Evolutionary conservation across 2,113 vertebrate genomes (phyloP).

Genomic region (Bagarius yarrelli): DNA sequence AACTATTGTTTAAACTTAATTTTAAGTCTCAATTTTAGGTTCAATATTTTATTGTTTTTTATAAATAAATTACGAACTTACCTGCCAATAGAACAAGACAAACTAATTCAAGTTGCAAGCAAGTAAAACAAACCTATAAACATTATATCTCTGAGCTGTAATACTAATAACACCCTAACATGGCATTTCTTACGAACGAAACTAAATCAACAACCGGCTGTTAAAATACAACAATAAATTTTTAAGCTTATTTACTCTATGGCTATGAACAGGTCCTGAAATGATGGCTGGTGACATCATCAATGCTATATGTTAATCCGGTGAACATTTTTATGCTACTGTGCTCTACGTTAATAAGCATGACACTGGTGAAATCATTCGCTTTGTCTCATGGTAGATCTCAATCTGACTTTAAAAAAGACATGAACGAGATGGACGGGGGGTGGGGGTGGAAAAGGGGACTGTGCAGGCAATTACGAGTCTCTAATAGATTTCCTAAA

Average conservation of each 20-base stretch:
- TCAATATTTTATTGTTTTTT: no score
- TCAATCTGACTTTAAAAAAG: background rate
- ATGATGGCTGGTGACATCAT: background rate
- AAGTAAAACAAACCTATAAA: background rate
- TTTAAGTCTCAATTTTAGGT: no score
- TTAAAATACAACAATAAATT: background rate
- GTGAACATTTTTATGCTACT: background rate
- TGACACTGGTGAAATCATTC: conserved; percentile 15
- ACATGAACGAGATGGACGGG: background rate
- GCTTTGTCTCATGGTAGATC: background rate
- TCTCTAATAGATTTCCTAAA: conserved; percentile 66
- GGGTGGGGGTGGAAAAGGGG: background rate
- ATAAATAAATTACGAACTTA: no score
- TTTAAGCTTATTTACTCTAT: background rate
- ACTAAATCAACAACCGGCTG: background rate
- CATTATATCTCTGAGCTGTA: background rate
- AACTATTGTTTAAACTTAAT: no score
- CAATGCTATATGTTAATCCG: background rate
- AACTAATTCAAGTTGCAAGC: background rate
- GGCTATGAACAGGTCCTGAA: background rate
- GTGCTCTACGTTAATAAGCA: background rate
- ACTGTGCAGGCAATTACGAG: conserved; percentile 27
- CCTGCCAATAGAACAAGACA: background rate
- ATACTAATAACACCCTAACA: background rate
- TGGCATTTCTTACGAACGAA: no score